Conservation (phyloP, 1,140 invertebrate genomes). For the Leptestheria dahalacensis region DNA sequence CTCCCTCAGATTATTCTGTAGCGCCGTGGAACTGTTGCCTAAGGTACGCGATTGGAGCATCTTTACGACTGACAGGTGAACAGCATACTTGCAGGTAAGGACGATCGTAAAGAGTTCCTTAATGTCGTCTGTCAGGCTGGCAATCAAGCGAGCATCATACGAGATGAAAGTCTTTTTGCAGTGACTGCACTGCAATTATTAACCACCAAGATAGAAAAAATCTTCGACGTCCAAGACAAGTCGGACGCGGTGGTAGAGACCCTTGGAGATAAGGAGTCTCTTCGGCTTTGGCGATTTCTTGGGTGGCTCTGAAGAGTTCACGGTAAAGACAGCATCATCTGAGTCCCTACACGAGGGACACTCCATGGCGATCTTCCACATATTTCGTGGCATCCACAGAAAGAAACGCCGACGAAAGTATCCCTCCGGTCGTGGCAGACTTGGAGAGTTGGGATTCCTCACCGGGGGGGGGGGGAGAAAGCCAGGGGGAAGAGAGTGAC, state of each 20-base stretch:
- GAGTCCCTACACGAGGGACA: not conserved
- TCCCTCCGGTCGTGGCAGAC: not conserved
- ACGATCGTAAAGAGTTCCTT: not conserved
- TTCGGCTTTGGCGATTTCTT: not conserved
- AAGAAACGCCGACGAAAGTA: not conserved
- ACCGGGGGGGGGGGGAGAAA: not conserved
- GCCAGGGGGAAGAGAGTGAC: not conserved
- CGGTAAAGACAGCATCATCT: not conserved
- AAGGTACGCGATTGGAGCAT: slow-evolving; percentile 1
- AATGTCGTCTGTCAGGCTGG: not conserved
- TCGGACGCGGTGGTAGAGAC: slow-evolving; percentile 7
- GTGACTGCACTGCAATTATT: not conserved
- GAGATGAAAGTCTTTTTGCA: slow-evolving; percentile 12
- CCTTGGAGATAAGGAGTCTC: not conserved
- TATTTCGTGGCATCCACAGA: slow-evolving; percentile 1
- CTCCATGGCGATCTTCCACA: not conserved
- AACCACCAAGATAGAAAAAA: not conserved
- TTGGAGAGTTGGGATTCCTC: not conserved
- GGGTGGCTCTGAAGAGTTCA: not conserved
- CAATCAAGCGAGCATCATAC: slow-evolving; percentile 2
- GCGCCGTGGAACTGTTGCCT: slow-evolving; percentile 1
- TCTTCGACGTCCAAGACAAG: not conserved
- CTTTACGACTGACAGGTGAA: not conserved
- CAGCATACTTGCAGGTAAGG: slow-evolving; percentile 4
- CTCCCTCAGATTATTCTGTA: not conserved